Evolutionary conservation across 1,140 invertebrate genomes (phyloP).

Genomic region (Caerostris extrusa): DNA sequence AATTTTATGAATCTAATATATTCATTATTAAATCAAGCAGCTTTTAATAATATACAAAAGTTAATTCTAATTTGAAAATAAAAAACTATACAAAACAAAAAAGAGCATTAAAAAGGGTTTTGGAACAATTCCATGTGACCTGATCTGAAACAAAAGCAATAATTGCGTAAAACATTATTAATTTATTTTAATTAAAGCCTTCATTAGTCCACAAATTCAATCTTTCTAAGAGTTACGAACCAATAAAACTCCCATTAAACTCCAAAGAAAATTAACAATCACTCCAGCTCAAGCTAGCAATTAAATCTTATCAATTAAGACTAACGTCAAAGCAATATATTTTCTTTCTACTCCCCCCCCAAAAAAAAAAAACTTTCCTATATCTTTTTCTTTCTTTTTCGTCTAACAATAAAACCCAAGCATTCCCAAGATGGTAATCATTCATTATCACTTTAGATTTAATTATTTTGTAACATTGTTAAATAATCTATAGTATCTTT

Average conservation of each 20-base stretch:
- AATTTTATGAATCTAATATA: no score
- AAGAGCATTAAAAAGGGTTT: no score
- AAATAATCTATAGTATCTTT: neutral
- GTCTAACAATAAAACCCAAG: neutral
- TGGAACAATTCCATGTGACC: no score
- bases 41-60: no score
- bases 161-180: no score
- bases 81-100: no score
- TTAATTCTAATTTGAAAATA: no score
- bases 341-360: neutral
- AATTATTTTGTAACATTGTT: conserved; percentile 20
- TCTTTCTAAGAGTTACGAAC: neutral
- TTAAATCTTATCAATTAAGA: conserved; percentile 33
- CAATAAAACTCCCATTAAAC: conserved; percentile 50
- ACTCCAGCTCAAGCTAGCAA: neutral
- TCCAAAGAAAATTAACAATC: conserved; percentile 24
- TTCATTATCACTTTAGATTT: conserved; percentile 45
- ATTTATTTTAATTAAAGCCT: neutral
- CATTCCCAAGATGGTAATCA: neutral
- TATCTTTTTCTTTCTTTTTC: neutral
- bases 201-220: neutral
- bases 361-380: no score
- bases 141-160: no score
- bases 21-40: no score
- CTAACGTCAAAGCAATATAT: neutral